Evolutionary conservation across 2,113 vertebrate species (phyloP).

Genomic region (Sphyrna mokarran): DNA sequence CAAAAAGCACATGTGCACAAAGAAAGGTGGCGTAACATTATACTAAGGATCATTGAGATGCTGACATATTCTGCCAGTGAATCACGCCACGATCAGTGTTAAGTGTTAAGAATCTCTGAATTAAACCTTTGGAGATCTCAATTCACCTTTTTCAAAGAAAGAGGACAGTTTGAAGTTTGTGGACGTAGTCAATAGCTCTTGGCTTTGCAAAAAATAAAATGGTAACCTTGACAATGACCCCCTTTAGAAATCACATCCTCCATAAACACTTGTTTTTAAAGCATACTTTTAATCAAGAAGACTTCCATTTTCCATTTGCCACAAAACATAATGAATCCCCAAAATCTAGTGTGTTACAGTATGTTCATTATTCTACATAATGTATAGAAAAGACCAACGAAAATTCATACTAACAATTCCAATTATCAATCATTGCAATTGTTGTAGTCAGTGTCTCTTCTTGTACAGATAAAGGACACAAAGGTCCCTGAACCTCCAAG

Average conservation of each 20-base stretch:
- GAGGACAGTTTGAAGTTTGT: neutral
- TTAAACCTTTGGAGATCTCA: neutral
- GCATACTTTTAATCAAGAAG: too few relatives aligned
- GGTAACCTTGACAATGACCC: neutral
- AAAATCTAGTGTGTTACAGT: too few relatives aligned
- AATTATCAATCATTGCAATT: too few relatives aligned
- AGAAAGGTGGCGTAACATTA: neutral
- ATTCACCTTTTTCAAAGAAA: neutral
- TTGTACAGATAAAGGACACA: too few relatives aligned
- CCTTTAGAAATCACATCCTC: neutral
- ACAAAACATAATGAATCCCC: too few relatives aligned
- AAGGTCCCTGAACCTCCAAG: too few relatives aligned
- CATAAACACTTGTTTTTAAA: neutral
- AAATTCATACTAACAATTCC: too few relatives aligned
- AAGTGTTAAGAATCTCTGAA: neutral
- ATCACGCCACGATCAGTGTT: neutral
- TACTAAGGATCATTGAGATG: neutral
- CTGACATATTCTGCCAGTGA: neutral
- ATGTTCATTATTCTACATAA: too few relatives aligned
- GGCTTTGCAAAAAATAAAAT: neutral
- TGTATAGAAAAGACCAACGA: too few relatives aligned
- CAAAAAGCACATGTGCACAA: neutral
- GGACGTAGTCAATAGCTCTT: neutral
- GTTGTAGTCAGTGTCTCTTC: too few relatives aligned
- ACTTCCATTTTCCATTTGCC: too few relatives aligned